Conservation (phyloP, 2,888 invertebrate species). For the Agonopterix heracliana region DNA sequence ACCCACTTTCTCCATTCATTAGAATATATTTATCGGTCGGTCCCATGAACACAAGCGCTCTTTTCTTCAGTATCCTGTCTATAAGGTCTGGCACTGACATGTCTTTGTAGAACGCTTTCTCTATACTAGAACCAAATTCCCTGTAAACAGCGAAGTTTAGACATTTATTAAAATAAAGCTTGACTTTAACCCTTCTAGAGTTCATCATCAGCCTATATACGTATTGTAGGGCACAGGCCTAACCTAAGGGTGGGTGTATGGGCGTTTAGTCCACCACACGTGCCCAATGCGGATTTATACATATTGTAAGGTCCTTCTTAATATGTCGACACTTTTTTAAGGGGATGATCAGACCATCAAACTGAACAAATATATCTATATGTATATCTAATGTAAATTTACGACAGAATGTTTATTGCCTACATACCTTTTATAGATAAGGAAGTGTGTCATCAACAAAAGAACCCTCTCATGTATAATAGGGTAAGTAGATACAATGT, state of each 20-base stretch:
- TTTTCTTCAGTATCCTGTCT: constrained; percentile 73
- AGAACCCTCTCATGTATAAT: constrained; percentile 81
- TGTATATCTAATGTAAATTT: neutral
- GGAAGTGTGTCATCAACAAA: constrained; percentile 77
- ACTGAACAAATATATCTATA: neutral
- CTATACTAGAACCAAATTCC: constrained; percentile 65
- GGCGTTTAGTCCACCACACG: neutral
- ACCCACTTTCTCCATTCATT: constrained; percentile 63
- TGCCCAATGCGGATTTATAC: neutral
- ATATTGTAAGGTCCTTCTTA: too few relatives aligned
- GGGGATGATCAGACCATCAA: too few relatives aligned
- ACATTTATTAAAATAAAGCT: neutral
- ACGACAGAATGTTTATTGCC: neutral
- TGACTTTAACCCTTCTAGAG: neutral
- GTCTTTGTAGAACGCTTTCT: constrained; percentile 73
- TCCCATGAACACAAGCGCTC: constrained; percentile 72
- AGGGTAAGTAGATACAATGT: constrained; percentile 79
- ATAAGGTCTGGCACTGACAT: constrained; percentile 75
- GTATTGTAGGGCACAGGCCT: neutral
- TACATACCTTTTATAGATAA: constrained; percentile 75
- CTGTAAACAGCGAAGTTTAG: constrained; percentile 28
- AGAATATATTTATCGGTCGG: constrained; percentile 66
- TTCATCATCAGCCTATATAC: neutral
- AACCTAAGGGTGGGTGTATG: neutral
- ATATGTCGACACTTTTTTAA: too few relatives aligned